These are phyloP conservation scores for Brachionus rotundiformis DNA, from an alignment of 1,140 invertebrate species.

Conservation along the genomic window DNA sequence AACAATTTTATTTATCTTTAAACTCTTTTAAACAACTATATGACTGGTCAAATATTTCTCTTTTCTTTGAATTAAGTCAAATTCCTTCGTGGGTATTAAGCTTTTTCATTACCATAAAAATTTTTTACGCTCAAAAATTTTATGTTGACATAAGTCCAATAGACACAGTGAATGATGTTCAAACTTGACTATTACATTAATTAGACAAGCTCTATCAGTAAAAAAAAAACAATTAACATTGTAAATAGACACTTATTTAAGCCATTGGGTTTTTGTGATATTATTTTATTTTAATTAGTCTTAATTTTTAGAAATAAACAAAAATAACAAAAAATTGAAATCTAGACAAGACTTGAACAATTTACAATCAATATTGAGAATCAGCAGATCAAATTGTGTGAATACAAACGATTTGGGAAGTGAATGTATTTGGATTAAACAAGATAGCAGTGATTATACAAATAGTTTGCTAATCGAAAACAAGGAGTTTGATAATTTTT, in stretches of 20 bases:
- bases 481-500: slow-evolving; percentile 30
- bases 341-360: slow-evolving; percentile 1
- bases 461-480: not conserved
- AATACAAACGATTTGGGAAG: not conserved
- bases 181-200: not conserved
- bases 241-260: not conserved
- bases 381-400: not conserved
- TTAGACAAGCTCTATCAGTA: slow-evolving; percentile 7
- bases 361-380: slow-evolving; percentile 35
- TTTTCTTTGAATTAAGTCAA: not conserved
- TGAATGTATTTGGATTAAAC: slow-evolving; percentile 10
- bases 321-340: not conserved
- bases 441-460: not conserved
- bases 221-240: not conserved
- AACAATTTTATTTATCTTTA: not conserved
- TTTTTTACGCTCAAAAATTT: not conserved
- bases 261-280: not conserved
- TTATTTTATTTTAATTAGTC: not conserved
- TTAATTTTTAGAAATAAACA: slow-evolving; percentile 33
- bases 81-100: not conserved
- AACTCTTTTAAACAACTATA: not conserved
- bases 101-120: not conserved
- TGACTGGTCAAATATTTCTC: not conserved
- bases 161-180: not conserved
- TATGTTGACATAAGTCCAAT: not conserved